Base-by-base conservation (phyloP, 1,140 invertebrate genomes). In the Heliconius himera region DNA sequence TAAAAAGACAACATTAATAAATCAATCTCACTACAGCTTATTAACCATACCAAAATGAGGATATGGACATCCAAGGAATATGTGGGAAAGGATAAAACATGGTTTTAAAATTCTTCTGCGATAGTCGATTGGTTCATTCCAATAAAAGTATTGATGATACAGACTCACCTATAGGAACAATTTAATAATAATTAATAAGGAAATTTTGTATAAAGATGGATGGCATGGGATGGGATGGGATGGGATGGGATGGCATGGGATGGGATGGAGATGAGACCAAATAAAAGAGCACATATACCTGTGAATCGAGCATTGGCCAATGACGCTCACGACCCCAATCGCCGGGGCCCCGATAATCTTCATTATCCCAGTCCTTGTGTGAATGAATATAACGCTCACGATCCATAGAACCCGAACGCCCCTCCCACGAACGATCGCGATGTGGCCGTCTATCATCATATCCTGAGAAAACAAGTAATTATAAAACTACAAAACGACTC, bases 321-420 rank as follows among this genome's bases (percentile, higher is more conserved):
- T 94, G 93, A 73, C 94, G 84, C 36, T 95, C 94, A 66, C 94
- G 84, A 66, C 92, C 91, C 93, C 94, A 95, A 77, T 95, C 94
- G n/a, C 88, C 91, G 46, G 84, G 82, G 18, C 87, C 84, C 73
- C 93, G 90, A 76, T 95, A 95, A 73, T 95, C 94, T 66, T 95
- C 94, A 87, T 90, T 93, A 26, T 95, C 94, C 94, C 94, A 95
- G 20, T 95, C 94, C 87, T 95, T 95, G 81, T 93, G 93, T 3
- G 91, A 86, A 87, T 95, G 94, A 77, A 94, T 90, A 79, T 95
- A 95, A n/a, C 94, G 88, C 41, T 95, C 94, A 70, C 91, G 89
- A 70, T 95, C 94, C 41, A 95, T 85, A 16, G 94, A 95, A 66
- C 90, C 90, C 74, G 94, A 94, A 20, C 94, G 87, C 6, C 93